Evolutionary conservation across 2,888 invertebrate genomes (phyloP), one percentile per base, ranked within the genome.

Genomic region (Chrysolina americana): DNA sequence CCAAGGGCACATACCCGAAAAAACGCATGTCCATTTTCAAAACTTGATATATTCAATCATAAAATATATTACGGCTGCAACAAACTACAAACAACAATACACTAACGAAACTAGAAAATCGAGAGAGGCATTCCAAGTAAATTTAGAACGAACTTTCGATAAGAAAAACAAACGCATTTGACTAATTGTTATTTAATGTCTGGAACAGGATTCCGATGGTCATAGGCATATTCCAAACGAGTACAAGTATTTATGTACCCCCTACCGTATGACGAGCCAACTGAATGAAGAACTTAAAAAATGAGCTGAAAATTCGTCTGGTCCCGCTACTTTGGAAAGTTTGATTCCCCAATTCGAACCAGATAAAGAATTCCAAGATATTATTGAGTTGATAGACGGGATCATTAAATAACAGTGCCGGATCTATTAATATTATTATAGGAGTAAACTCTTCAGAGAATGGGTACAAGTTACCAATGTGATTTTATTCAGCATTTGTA

Each of bases 121-220:
- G 23, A 65, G 56, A 19, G 36, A 47, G 68, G 48, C 63, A 66
- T 70, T 59, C 68, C 41, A 70, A 76, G 53, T 70, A 70, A 70
- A 68, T 70, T 76, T 64, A 56, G 68, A 69, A 48, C 73, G 59
- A n/a, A 64, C 41, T 66, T 68, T 28, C 36, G 70, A 76, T 76
- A 76, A 73, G 47, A 21, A 59, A 56, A 71, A 75, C 48, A 68
- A 75, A 68, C 41, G 65, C 41, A 64, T 65, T 53, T 48, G 48
- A 68, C 47, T 71, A 70, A 71, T 75, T 59, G 48, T 68, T 17
- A 41, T 68, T 68, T 68, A 53, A 68, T 59, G 36, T 36, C 59
- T 23, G 36, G 15, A 59, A 10, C 36, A 28, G 36, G 28, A 59
- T 59, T 28, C 28, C 59, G 59, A 59, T 59, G 23, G 17, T 15